phyloP scores from a whole-genome alignment of 2,797 vertebrate genomes.

The Sylvilagus floridanus region DNA sequence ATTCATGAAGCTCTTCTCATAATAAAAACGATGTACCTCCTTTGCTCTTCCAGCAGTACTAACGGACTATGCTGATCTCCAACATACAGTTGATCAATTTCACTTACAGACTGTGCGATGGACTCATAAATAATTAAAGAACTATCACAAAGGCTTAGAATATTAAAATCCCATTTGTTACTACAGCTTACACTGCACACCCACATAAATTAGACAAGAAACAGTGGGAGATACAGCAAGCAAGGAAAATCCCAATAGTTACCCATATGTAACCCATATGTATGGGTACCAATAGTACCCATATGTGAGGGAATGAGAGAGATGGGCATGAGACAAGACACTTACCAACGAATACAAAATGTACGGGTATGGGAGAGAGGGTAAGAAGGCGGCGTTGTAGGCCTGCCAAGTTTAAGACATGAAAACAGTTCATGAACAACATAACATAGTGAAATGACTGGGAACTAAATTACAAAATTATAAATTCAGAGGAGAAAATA shows the following conservation, averaged over 20 bases:
- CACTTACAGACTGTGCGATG: background rate
- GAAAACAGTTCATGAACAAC: conserved; percentile 33
- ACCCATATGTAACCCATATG: no score
- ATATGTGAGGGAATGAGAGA: background rate
- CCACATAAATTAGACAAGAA: background rate
- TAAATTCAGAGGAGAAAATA: conserved; percentile 30
- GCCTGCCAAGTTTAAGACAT: conserved; percentile 5
- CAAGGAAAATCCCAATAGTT: conserved; percentile 32
- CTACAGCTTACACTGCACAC: conserved; percentile 2
- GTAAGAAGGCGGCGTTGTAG: background rate
- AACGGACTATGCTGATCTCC: background rate
- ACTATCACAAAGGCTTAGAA: conserved; percentile 36
- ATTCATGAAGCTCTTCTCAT: conserved; percentile 46
- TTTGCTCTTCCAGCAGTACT: conserved; percentile 33
- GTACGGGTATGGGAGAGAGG: background rate
- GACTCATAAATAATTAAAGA: conserved; percentile 48
- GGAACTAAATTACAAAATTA: background rate
- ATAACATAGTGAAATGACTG: background rate
- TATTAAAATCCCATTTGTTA: conserved; percentile 43
- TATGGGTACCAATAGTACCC: no score
- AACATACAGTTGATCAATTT: conserved; percentile 22
- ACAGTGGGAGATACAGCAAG: background rate
- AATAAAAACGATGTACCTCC: conserved; percentile 28
- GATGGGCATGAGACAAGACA: background rate
- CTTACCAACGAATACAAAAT: background rate